A percentile compares a stretch with the other conserved stretches of the same genome.
These are phyloP conservation scores for Thera britannica DNA, from an alignment of 2,888 invertebrate genomes.

Conservation along the genomic window DNA sequence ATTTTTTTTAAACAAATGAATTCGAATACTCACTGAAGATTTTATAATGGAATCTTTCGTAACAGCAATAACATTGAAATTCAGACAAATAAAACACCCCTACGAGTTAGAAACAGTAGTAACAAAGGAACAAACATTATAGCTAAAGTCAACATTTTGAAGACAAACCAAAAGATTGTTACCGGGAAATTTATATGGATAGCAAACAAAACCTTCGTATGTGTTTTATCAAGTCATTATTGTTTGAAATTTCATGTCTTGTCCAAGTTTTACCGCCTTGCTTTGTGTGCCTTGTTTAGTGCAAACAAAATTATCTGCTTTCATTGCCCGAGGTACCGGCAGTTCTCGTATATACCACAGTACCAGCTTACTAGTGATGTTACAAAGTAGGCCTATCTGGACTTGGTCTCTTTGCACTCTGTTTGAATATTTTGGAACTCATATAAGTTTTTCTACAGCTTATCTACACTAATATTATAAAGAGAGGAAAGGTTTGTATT, in stretches of 20 bases:
- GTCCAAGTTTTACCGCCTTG: slow-evolving; percentile 64
- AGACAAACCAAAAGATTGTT: slow-evolving; percentile 45
- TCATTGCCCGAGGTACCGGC: slow-evolving; percentile 62
- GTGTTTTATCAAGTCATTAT: slow-evolving; percentile 66
- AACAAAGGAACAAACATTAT: slow-evolving; percentile 39
- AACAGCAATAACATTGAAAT: slow-evolving; percentile 15
- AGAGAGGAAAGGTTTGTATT: too few species aligned
- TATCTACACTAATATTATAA: too few species aligned
- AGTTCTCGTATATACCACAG: slow-evolving; percentile 2
- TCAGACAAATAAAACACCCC: slow-evolving; percentile 18
- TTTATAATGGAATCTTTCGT: not conserved
- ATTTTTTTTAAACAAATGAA: too few species aligned
- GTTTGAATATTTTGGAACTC: too few species aligned
- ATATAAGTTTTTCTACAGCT: too few species aligned
- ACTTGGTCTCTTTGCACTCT: not conserved
- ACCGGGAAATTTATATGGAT: slow-evolving; percentile 45
- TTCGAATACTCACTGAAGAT: not conserved
- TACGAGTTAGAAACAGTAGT: slow-evolving; percentile 22
- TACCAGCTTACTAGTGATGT: slow-evolving; percentile 26
- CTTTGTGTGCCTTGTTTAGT: slow-evolving; percentile 49
- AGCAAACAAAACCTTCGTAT: slow-evolving; percentile 44
- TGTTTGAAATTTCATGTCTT: slow-evolving; percentile 62
- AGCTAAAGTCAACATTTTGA: slow-evolving; percentile 42
- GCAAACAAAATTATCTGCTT: slow-evolving; percentile 72
- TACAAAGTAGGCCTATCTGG: not conserved